Evolutionary conservation across 2,113 vertebrate species (phyloP).

Genomic region (Cyanoramphus novaezelandiae): DNA sequence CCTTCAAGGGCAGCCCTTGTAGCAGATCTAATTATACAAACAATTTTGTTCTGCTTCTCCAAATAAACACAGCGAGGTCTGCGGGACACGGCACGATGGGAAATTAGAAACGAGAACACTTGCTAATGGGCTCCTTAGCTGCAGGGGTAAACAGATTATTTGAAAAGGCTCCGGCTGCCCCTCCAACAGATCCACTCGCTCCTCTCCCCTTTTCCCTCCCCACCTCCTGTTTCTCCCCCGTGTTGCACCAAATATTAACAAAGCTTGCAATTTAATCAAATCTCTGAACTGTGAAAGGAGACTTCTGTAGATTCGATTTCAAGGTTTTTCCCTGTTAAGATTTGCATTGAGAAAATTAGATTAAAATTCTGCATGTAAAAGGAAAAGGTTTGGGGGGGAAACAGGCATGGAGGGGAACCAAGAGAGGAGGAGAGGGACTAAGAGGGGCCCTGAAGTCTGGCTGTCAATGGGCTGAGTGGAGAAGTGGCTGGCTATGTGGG

Average conservation of each 20-base stretch:
- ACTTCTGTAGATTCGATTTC: slow-evolving; percentile 58
- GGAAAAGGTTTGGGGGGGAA: not conserved
- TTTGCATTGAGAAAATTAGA: slow-evolving; percentile 66
- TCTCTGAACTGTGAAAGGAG: slow-evolving; percentile 66
- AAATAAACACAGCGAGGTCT: slow-evolving; percentile 76
- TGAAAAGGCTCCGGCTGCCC: slow-evolving; percentile 55
- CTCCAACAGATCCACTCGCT: slow-evolving; percentile 16
- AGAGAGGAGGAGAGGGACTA: not conserved
- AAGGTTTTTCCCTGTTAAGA: slow-evolving; percentile 47
- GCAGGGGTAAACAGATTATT: slow-evolving; percentile 75
- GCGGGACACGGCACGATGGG: slow-evolving; percentile 62
- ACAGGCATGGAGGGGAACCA: rapidly evolving
- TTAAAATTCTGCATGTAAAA: slow-evolving; percentile 40
- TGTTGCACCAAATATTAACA: slow-evolving; percentile 43
- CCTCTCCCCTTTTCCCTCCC: not conserved
- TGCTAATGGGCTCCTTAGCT: slow-evolving; percentile 77
- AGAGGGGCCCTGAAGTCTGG: not conserved
- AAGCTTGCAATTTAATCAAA: slow-evolving; percentile 65
- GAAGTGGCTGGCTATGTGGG: not conserved
- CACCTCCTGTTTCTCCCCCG: not conserved
- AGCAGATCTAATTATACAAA: slow-evolving; percentile 76
- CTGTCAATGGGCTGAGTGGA: rapidly evolving
- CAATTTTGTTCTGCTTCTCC: slow-evolving; percentile 76
- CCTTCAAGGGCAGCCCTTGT: slow-evolving; percentile 71
- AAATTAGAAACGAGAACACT: slow-evolving; percentile 70